Conservation (phyloP, 2,888 invertebrate genomes). For the Arctia plantaginis region DNA sequence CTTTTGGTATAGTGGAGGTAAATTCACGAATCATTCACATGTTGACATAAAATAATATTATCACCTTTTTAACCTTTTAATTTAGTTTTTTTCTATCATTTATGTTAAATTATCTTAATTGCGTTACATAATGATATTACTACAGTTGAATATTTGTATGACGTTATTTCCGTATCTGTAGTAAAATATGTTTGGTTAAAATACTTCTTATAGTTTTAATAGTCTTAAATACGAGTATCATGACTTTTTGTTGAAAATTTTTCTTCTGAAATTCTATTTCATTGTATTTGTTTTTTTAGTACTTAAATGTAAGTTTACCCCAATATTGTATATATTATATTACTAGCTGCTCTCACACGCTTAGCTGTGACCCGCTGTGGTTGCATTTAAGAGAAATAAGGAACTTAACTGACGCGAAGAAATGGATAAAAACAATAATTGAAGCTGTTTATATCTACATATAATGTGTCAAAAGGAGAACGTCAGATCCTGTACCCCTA, state of each 20-base stretch:
- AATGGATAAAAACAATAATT: no score
- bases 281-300: not conserved
- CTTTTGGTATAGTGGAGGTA: no score
- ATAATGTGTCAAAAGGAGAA: no score
- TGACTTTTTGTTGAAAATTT: not conserved
- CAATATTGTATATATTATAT: no score
- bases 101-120: slow-evolving; percentile 42
- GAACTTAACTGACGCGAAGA: no score
- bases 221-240: not conserved
- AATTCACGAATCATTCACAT: slow-evolving; percentile 31
- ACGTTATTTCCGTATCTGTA: slow-evolving; percentile 5
- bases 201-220: not conserved
- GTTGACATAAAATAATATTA: slow-evolving; percentile 8
- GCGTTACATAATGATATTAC: slow-evolving; percentile 30
- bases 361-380: no score
- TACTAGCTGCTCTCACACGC: no score
- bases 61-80: slow-evolving; percentile 27
- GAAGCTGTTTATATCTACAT: no score
- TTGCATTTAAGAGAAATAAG: no score
- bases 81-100: slow-evolving; percentile 28
- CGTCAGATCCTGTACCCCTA: no score
- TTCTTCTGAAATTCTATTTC: not conserved
- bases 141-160: slow-evolving; percentile 6
- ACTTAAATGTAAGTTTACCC: no score
- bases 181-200: not conserved